Evolutionary conservation across 1,140 invertebrate genomes (phyloP).

Genomic region (Drosophila mauritiana): DNA sequence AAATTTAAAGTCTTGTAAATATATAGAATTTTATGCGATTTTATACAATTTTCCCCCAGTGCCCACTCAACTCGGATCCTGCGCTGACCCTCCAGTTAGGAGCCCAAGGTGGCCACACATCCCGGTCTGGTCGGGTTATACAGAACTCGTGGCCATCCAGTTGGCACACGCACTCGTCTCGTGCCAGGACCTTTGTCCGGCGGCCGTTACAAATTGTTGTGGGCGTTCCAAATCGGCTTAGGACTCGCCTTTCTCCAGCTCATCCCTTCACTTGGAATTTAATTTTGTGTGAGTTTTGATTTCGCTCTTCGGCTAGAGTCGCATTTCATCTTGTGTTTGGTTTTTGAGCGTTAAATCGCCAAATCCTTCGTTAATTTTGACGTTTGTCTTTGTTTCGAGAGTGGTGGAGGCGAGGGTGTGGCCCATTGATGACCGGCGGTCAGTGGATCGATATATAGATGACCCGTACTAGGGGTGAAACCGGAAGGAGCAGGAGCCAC

Average conservation of each 20-base stretch:
- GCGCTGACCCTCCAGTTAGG: conserved; percentile 28
- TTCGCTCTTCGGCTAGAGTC: conserved; percentile 36
- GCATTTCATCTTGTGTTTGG: conserved; percentile 71
- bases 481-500: conserved; percentile 24
- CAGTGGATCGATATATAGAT: conserved; percentile 29
- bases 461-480: conserved; percentile 59
- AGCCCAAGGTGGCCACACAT: conserved; percentile 36
- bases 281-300: conserved; percentile 59
- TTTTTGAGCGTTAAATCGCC: conserved; percentile 80
- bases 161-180: conserved; percentile 44
- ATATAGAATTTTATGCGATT: no score
- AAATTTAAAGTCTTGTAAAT: no score
- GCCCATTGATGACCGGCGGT: conserved; percentile 56
- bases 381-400: conserved; percentile 57
- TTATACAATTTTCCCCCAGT: background rate
- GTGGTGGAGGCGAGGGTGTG: conserved; percentile 10
- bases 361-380: conserved; percentile 83
- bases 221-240: conserved; percentile 84
- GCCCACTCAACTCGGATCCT: conserved; percentile 34
- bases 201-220: conserved; percentile 83
- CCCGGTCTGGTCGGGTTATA: conserved; percentile 12
- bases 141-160: conserved; percentile 9
- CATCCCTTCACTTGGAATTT: conserved; percentile 49
- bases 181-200: conserved; percentile 33
- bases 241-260: conserved; percentile 48